These are phyloP conservation scores for Solenodon paradoxus DNA, from an alignment of 2,113 vertebrate genomes.

Conservation along the genomic window DNA sequence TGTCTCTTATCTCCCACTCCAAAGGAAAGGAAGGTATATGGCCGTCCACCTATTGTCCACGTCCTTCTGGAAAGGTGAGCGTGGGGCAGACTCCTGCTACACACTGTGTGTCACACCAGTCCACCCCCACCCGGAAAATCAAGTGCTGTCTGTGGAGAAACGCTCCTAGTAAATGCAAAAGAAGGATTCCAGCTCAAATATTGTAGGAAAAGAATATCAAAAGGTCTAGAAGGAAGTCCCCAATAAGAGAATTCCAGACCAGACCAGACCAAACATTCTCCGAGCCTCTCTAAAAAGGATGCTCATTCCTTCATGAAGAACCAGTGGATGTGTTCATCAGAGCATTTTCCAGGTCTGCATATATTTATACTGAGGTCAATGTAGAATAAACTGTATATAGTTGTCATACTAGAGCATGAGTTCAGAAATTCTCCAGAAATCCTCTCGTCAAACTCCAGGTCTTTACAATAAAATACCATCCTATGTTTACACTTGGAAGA, in stretches of 20 bases:
- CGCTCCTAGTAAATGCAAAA: background rate
- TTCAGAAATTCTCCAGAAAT: conserved; percentile 2
- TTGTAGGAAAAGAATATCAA: background rate
- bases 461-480: background rate
- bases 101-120: background rate
- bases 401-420: background rate
- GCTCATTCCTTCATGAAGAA: background rate
- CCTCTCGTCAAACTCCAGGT: background rate
- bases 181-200: background rate
- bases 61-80: background rate
- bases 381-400: background rate
- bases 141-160: background rate
- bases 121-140: background rate
- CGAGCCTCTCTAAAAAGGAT: background rate
- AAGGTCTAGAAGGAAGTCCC: background rate
- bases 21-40: background rate
- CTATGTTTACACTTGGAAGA: background rate
- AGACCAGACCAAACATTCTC: background rate
- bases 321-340: background rate
- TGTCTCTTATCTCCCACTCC: background rate
- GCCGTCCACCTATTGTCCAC: background rate
- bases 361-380: background rate
- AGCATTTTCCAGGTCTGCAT: background rate
- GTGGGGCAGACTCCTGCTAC: background rate
- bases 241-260: background rate